phyloP scores from a whole-genome alignment of 2,888 invertebrate species.

The Erebia ligea region DNA sequence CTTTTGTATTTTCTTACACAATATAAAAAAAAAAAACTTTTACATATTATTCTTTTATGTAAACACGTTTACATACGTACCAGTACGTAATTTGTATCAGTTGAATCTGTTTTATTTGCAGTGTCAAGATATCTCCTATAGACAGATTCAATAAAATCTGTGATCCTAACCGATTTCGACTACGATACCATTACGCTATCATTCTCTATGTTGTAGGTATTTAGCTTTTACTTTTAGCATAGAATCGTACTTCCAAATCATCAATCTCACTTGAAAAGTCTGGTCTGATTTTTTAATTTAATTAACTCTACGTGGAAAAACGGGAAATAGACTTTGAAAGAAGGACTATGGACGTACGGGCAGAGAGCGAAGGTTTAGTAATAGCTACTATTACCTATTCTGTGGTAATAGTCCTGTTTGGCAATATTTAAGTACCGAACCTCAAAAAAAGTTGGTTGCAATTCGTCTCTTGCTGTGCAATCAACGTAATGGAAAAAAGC shows the following conservation, averaged over 20 bases:
- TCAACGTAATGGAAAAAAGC: background rate
- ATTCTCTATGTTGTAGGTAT: background rate
- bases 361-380: too few relatives aligned
- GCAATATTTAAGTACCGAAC: background rate
- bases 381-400: too few relatives aligned
- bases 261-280: too few relatives aligned
- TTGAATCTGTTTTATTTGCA: constrained; percentile 3
- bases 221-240: background rate
- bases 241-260: too few relatives aligned
- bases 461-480: background rate
- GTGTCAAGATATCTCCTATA: constrained; percentile 3
- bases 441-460: background rate
- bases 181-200: constrained; percentile 1
- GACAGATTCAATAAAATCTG: constrained; percentile 16
- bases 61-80: background rate
- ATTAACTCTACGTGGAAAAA: too few relatives aligned
- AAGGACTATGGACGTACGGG: too few relatives aligned
- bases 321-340: too few relatives aligned
- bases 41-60: background rate
- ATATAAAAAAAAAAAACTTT: too few relatives aligned
- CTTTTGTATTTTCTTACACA: background rate
- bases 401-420: too few relatives aligned
- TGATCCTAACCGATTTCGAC: constrained; percentile 4
- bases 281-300: too few relatives aligned
- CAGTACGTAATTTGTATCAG: background rate